Percentiles rank a stretch among this genome's conserved stretches.
phyloP scores from a whole-genome alignment of 2,888 invertebrate genomes.

The Drosophila rellima region DNA sequence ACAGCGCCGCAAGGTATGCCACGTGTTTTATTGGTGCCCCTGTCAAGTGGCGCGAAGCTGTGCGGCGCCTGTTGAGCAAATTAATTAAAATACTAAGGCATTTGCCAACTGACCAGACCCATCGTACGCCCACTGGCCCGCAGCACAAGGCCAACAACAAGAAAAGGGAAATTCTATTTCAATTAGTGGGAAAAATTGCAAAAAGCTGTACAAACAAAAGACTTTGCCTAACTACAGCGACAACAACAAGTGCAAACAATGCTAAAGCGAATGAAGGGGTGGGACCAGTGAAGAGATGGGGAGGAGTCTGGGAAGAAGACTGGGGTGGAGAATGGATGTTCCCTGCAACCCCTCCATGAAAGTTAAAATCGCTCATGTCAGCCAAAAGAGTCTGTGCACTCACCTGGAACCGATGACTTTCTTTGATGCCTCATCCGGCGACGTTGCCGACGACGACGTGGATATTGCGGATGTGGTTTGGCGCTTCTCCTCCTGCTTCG shows the following conservation, averaged over 20 bases:
- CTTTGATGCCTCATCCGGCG: slow-evolving; percentile 86
- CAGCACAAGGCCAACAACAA: slow-evolving; percentile 45
- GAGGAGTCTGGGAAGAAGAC: slow-evolving; percentile 5
- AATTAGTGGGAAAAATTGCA: slow-evolving; percentile 81
- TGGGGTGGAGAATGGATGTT: neutral
- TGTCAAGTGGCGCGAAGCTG: slow-evolving; percentile 18
- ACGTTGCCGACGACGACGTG: slow-evolving; percentile 17
- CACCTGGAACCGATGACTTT: slow-evolving; percentile 89
- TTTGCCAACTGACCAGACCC: slow-evolving; percentile 57
- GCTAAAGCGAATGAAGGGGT: slow-evolving; percentile 33
- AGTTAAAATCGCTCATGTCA: slow-evolving; percentile 49
- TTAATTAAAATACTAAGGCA: slow-evolving; percentile 80
- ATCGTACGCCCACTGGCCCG: slow-evolving; percentile 21
- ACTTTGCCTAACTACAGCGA: slow-evolving; percentile 64
- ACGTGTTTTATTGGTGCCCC: slow-evolving; percentile 47
- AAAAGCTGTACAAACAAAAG: slow-evolving; percentile 79
- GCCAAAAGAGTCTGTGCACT: slow-evolving; percentile 66
- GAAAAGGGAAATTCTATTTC: slow-evolving; percentile 77
- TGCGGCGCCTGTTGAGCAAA: slow-evolving; percentile 66
- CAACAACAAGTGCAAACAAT: slow-evolving; percentile 55
- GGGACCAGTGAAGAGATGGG: neutral
- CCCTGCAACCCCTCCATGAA: slow-evolving; percentile 11
- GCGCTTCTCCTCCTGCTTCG: slow-evolving; percentile 46
- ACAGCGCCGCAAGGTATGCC: slow-evolving; percentile 67
- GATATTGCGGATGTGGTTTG: slow-evolving; percentile 12